These are phyloP conservation scores for Silurus aristotelis DNA, from an alignment of 2,797 vertebrate genomes.

Conservation along the genomic window DNA sequence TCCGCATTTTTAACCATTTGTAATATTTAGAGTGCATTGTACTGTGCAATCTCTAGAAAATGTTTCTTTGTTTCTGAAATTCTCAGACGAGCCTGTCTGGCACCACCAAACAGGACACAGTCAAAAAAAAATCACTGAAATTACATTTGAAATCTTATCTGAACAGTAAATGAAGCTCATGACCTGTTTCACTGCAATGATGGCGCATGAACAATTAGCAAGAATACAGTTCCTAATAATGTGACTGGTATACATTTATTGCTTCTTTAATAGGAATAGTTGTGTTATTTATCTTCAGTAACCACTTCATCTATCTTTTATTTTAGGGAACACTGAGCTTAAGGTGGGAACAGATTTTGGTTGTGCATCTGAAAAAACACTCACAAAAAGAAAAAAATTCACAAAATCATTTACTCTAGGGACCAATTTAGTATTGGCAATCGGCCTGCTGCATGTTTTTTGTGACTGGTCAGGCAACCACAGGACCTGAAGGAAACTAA, in stretches of 20 bases:
- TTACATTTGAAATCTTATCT: not conserved
- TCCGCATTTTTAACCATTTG: not conserved
- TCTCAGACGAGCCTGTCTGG: not conserved
- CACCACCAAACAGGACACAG: not conserved
- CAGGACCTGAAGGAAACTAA: not conserved
- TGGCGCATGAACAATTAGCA: not conserved
- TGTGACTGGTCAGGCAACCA: not conserved
- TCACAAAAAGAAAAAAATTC: too few species aligned
- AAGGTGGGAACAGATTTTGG: not conserved
- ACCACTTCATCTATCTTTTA: not conserved
- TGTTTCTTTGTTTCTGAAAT: not conserved
- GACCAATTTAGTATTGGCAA: not conserved
- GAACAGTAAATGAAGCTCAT: not conserved
- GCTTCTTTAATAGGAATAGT: not conserved
- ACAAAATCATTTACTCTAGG: not conserved
- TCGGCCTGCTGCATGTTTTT: not conserved
- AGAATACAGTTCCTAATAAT: not conserved
- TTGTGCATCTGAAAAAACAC: too few species aligned
- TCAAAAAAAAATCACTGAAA: not conserved
- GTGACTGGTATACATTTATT: not conserved
- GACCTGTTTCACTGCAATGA: not conserved
- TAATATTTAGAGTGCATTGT: not conserved
- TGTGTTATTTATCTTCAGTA: not conserved
- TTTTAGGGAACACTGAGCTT: not conserved
- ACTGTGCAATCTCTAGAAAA: not conserved